Base-by-base conservation (phyloP, 2,888 invertebrate genomes). In the Melanophora roralis region DNA sequence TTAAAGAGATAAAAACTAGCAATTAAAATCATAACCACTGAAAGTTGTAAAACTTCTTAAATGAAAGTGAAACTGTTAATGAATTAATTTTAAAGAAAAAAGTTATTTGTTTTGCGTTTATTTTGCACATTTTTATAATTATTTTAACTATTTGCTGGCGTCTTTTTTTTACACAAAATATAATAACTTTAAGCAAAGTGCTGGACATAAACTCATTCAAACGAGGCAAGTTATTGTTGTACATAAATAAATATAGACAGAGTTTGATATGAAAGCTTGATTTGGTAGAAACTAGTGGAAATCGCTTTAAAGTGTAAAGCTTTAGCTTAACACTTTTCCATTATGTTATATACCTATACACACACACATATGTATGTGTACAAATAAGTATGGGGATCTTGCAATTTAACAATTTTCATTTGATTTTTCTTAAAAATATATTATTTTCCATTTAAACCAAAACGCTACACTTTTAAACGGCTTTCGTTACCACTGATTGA, bases 61-160 rank as follows among this genome's bases (percentile, higher is more conserved):
- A 51, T 45, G 74, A 75, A 75, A 75, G 74, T 60, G 74, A 75
- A 75, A 75, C 19, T 43, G 45, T 45, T 53, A 62, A 36, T 36
- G 14, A 72, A 12, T 38, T 43, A 5, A 27, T 5, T 27, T 5
- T 27, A 5, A 5, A 6, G 3, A 27, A 6, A 5, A 6, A 27
- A 27, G 27, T 27, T 27, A 6, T 27, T 27, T 27, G 27, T 27
- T 59, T 59, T 62, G 45, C 16, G 16, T 45, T 45, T 27, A 40
- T 47, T 60, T 55, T 5, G 38, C 19, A 12, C 32, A 32, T 9
- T 16, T 59, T 23, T 27, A 43, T 27, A 45, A 49, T n/a, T 36
- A 14, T 51, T 5, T 27, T 6, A 27, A 27, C 27, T 27, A 47
- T 47, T 47, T 40, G 21, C 6, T 49, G 19, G 14, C 23, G 16